Evolutionary conservation across 2,113 vertebrate genomes (phyloP).

Genomic region (Dromaius novaehollandiae): DNA sequence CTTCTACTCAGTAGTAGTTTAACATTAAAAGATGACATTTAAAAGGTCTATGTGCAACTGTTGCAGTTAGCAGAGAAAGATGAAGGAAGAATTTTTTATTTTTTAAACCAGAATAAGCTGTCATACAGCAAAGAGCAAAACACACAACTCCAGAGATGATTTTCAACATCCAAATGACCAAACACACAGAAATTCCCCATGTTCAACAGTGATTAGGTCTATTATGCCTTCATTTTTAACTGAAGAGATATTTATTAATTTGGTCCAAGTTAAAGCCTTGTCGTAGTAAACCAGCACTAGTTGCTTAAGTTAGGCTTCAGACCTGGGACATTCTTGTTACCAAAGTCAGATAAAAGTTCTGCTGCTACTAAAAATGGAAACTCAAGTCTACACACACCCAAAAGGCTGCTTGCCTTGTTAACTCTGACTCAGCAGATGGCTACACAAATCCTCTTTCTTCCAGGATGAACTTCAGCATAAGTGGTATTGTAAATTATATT

Average conservation of each 20-base stretch:
- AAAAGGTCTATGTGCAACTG: neutral
- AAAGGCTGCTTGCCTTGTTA: accelerated
- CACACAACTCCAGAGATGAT: neutral
- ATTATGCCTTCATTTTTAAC: neutral
- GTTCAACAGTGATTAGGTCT: neutral
- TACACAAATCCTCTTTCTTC: neutral
- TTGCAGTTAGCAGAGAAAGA: neutral
- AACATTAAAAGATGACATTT: neutral
- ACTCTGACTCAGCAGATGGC: neutral
- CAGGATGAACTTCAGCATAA: neutral
- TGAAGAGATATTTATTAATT: neutral
- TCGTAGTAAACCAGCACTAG: neutral
- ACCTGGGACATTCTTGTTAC: neutral
- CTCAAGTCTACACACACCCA: neutral
- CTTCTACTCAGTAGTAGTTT: neutral
- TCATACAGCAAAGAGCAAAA: neutral
- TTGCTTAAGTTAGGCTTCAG: neutral
- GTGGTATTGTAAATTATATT: neutral
- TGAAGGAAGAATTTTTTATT: neutral
- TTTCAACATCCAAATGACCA: neutral
- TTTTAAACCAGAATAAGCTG: neutral
- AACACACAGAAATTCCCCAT: neutral
- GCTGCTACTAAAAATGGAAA: neutral
- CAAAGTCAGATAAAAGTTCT: neutral
- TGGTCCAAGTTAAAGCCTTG: neutral